Evolutionary conservation across 2,888 invertebrate species (phyloP).

Genomic region (Synanthedon tipuliformis): DNA sequence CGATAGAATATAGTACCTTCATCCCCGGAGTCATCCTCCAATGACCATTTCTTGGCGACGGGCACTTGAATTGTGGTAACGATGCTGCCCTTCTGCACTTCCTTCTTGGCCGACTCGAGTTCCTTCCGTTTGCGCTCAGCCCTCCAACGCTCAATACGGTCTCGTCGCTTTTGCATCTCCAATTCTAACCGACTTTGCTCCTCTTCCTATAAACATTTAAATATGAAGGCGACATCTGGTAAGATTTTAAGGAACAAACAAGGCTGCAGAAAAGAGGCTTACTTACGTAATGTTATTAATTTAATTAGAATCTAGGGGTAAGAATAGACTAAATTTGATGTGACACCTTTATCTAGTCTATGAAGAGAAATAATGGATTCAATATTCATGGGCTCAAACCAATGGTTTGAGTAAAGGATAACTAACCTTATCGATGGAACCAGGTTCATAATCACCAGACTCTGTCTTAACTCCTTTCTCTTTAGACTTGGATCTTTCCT

Average conservation of each 20-base stretch:
- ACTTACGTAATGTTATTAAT: no score
- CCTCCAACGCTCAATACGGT: conserved; percentile 96
- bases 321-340: no score
- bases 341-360: no score
- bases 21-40: conserved; percentile 96
- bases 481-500: conserved; percentile 67
- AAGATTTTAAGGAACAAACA: no score
- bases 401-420: no score
- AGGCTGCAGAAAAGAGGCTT: no score
- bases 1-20: conserved; percentile 69
- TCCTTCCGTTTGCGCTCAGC: conserved; percentile 92
- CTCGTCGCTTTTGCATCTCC: conserved; percentile 96
- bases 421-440: conserved; percentile 78
- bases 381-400: no score
- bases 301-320: no score
- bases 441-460: conserved; percentile 76
- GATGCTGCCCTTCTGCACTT: conserved; percentile 75
- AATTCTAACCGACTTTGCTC: conserved; percentile 90
- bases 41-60: conserved; percentile 87
- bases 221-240: no score
- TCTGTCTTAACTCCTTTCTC: conserved; percentile 71
- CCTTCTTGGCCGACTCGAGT: conserved; percentile 82
- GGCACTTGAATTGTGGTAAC: conserved; percentile 71
- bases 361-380: no score
- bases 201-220: no score